Evolutionary conservation across 2,888 invertebrate genomes (phyloP).

Genomic region (Watsonalla cultraria): DNA sequence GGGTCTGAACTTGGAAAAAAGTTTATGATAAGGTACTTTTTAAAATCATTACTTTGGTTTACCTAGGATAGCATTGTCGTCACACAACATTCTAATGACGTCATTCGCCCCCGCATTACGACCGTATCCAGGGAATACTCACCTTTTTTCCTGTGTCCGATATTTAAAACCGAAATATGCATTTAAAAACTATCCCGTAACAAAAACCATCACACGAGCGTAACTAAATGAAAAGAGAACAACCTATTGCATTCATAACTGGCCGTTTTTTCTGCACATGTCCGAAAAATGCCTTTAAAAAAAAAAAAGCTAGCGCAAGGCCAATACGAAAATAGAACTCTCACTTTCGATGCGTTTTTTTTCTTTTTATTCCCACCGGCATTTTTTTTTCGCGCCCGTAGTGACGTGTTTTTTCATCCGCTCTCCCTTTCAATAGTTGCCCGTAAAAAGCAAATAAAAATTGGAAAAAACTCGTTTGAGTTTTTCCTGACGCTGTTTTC

Average conservation of each 20-base stretch:
- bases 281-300: conserved; percentile 37
- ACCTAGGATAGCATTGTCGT: no score
- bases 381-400: conserved; percentile 56
- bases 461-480: conserved; percentile 59
- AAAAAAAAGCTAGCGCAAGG: conserved; percentile 43
- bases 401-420: conserved; percentile 66
- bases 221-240: conserved; percentile 4
- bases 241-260: conserved; percentile 7
- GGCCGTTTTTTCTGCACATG: conserved; percentile 29
- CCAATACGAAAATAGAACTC: conserved; percentile 70
- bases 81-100: no score
- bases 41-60: no score
- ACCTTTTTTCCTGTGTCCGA: no score
- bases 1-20: no score
- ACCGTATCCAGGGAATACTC: no score
- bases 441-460: conserved; percentile 74
- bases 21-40: no score
- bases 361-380: conserved; percentile 29
- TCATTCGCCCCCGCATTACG: no score
- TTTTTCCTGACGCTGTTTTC: conserved; percentile 54
- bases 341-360: conserved; percentile 60
- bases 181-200: neutral
- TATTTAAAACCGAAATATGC: neutral
- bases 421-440: conserved; percentile 68
- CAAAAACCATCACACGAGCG: conserved; percentile 1